phyloP scores from a whole-genome alignment of 2,797 vertebrate genomes.

The Silurus lanzhouensis region DNA sequence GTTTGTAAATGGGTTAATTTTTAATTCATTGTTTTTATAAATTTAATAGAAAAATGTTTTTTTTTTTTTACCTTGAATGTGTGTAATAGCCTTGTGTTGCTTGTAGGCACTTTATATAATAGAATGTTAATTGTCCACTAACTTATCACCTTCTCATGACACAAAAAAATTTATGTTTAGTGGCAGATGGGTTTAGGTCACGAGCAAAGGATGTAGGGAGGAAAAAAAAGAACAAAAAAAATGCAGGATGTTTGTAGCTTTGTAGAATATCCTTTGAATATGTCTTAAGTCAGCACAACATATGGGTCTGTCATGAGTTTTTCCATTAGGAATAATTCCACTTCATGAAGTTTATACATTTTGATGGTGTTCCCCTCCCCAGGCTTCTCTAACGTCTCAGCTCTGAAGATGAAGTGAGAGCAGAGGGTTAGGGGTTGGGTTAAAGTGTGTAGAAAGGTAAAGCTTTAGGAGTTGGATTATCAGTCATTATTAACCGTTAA shows the following conservation, averaged over 20 bases:
- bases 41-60: constrained; percentile 48
- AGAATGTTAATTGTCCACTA: constrained; percentile 55
- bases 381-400: background rate
- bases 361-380: too few relatives aligned
- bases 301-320: background rate
- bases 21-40: constrained; percentile 56
- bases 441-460: background rate
- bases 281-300: constrained; percentile 10
- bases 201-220: background rate
- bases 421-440: background rate
- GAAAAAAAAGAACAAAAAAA: background rate
- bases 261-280: constrained; percentile 27
- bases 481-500: background rate
- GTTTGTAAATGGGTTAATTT: constrained; percentile 56
- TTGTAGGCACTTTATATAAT: constrained; percentile 62
- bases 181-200: constrained; percentile 25
- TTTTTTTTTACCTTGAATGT: constrained; percentile 60
- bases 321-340: background rate
- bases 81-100: constrained; percentile 58
- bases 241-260: constrained; percentile 32
- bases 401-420: background rate
- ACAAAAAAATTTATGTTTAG: constrained; percentile 44
- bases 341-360: background rate
- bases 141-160: constrained; percentile 53
- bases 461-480: background rate